Evolutionary conservation across 2,888 invertebrate species (phyloP).

Genomic region (Chaetoderma sp.): DNA sequence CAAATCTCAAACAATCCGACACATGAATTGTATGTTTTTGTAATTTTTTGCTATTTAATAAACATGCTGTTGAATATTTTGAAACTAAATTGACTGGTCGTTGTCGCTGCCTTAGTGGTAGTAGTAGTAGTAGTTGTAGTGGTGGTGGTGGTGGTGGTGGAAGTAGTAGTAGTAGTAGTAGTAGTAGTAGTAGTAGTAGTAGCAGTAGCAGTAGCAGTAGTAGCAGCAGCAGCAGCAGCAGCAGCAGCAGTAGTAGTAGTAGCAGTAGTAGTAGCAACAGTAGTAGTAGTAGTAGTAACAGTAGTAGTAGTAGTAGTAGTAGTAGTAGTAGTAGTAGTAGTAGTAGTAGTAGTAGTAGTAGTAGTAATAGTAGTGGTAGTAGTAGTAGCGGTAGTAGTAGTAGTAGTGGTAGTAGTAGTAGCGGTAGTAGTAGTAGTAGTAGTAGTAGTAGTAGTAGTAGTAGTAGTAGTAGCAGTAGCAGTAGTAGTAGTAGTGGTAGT

Average conservation of each 20-base stretch:
- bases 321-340: conserved; percentile 20
- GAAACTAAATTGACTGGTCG: too few relatives aligned
- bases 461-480: conserved; percentile 8
- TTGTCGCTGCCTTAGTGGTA: background rate
- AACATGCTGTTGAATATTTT: too few relatives aligned
- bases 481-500: too few relatives aligned
- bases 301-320: conserved; percentile 18
- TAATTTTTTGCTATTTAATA: too few relatives aligned
- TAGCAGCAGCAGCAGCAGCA: conserved; percentile 12
- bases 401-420: conserved; percentile 3
- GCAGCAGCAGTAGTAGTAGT: conserved; percentile 17
- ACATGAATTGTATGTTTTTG: too few relatives aligned
- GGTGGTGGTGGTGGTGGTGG: conserved; percentile 13
- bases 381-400: conserved; percentile 12
- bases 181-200: conserved; percentile 13
- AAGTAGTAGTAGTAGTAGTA: conserved; percentile 23
- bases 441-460: conserved; percentile 4
- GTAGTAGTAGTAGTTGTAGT: conserved; percentile 23
- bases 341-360: conserved; percentile 18
- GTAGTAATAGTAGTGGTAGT: conserved; percentile 16
- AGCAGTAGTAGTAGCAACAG: background rate
- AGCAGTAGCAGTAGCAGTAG: background rate
- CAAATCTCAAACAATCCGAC: too few relatives aligned
- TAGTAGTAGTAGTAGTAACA: conserved; percentile 13
- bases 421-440: conserved; percentile 5